A percentile compares a stretch with the other conserved stretches of the same genome.
Evolutionary conservation across 2,888 invertebrate species (phyloP).

Genomic region (Leucoma salicis): DNA sequence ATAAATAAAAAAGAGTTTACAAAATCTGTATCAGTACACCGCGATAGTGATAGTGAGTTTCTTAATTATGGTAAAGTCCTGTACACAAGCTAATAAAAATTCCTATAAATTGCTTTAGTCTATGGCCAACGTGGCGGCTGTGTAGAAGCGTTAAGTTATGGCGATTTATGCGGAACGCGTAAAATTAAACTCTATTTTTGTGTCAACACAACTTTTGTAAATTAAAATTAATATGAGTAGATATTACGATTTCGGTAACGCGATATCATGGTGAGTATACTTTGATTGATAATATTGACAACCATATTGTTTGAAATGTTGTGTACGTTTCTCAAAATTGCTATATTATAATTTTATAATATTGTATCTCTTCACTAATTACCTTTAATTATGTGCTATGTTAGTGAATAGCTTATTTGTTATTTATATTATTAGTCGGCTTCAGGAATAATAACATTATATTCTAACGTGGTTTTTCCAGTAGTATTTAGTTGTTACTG

Average conservation of each 20-base stretch:
- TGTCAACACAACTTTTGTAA: slow-evolving; percentile 56
- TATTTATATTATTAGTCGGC: not conserved
- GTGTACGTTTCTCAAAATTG: slow-evolving; percentile 73
- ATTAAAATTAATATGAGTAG: slow-evolving; percentile 75
- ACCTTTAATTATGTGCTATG: not conserved
- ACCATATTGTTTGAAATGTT: slow-evolving; percentile 69
- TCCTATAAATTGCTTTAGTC: slow-evolving; percentile 44
- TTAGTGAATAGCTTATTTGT: not conserved
- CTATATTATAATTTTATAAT: slow-evolving; percentile 39
- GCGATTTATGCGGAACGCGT: slow-evolving; percentile 65
- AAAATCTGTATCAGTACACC: no score
- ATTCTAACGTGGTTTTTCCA: slow-evolving; percentile 30
- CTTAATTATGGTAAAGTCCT: slow-evolving; percentile 32
- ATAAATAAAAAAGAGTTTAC: not conserved
- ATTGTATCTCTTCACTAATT: slow-evolving; percentile 20
- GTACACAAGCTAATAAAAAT: slow-evolving; percentile 34
- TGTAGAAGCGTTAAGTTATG: slow-evolving; percentile 68
- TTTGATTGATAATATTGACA: slow-evolving; percentile 50
- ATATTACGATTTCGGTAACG: slow-evolving; percentile 81
- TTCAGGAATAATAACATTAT: not conserved
- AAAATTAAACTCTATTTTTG: slow-evolving; percentile 55
- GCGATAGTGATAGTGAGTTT: no score
- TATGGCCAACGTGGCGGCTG: slow-evolving; percentile 74
- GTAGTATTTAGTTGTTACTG: slow-evolving; percentile 6
- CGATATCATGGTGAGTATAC: slow-evolving; percentile 78